phyloP scores from a whole-genome alignment of 2,797 vertebrate species.

The Echeneis naucrates region DNA sequence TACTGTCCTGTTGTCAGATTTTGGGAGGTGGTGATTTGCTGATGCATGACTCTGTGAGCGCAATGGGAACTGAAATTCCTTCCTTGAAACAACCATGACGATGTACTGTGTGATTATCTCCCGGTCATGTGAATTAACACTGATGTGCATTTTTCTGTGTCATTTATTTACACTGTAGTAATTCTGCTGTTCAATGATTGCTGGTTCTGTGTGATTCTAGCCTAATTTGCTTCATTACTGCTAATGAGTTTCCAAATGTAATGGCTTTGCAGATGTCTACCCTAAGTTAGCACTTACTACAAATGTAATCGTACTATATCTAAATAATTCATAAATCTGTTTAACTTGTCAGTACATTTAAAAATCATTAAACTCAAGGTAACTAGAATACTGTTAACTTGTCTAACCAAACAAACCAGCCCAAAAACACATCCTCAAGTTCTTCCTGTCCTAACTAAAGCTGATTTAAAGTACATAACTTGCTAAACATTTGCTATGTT shows the following conservation, averaged over 20 bases:
- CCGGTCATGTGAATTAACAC: constrained; percentile 61
- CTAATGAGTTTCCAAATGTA: constrained; percentile 65
- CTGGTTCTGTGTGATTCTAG: constrained; percentile 61
- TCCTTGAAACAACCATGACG: constrained; percentile 77
- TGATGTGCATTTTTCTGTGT: constrained; percentile 50
- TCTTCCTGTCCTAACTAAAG: constrained; percentile 84
- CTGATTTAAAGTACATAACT: constrained; percentile 85
- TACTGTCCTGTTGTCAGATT: constrained; percentile 29
- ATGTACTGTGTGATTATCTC: constrained; percentile 55
- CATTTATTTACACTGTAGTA: constrained; percentile 37
- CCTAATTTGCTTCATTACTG: constrained; percentile 42
- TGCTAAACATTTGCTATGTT: constrained; percentile 86
- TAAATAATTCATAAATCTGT: constrained; percentile 88
- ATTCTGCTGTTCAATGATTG: constrained; percentile 54
- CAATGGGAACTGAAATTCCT: constrained; percentile 70
- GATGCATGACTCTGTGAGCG: constrained; percentile 47
- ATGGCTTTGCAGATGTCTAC: constrained; percentile 55
- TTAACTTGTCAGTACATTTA: constrained; percentile 78
- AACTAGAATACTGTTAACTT: constrained; percentile 83
- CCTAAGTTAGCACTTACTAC: constrained; percentile 46
- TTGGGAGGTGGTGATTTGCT: constrained; percentile 37
- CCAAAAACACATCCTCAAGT: constrained; percentile 76
- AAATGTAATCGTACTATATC: constrained; percentile 74
- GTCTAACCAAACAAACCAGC: constrained; percentile 80
- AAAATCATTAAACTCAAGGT: constrained; percentile 80